These are phyloP conservation scores for Platycheirus rosarum DNA, from an alignment of 2,888 invertebrate species.

Conservation along the genomic window DNA sequence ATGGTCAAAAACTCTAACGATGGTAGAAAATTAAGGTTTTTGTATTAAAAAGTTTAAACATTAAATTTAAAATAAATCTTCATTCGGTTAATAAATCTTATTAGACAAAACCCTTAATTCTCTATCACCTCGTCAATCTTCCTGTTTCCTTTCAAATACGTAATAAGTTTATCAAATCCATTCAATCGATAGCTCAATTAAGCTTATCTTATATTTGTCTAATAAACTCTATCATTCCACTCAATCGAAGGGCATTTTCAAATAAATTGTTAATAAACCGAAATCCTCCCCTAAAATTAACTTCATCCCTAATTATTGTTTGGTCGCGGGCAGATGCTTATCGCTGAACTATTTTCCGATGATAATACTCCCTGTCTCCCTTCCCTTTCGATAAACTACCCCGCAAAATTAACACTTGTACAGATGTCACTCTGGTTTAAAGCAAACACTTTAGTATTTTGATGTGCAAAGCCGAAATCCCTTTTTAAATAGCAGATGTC, in stretches of 20 bases:
- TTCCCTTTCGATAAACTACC: slow-evolving; percentile 10
- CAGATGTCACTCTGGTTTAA: slow-evolving; percentile 66
- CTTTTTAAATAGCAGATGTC: slow-evolving; percentile 70
- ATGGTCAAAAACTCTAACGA: too few species aligned
- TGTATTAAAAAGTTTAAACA: too few species aligned
- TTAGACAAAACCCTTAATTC: too few species aligned
- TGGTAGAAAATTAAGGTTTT: too few species aligned
- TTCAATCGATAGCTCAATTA: slow-evolving; percentile 30
- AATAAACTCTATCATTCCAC: slow-evolving; percentile 59
- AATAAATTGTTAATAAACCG: slow-evolving; percentile 46
- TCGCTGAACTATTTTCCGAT: slow-evolving; percentile 41
- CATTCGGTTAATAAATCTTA: too few species aligned
- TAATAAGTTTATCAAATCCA: neutral
- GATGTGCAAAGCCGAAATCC: slow-evolving; percentile 16
- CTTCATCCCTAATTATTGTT: slow-evolving; percentile 69
- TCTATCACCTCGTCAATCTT: too few species aligned
- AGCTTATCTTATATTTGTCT: slow-evolving; percentile 43
- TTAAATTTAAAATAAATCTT: too few species aligned
- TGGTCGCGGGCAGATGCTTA: slow-evolving; percentile 64
- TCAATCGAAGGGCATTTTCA: slow-evolving; percentile 24
- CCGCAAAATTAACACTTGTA: slow-evolving; percentile 61
- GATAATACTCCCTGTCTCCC: slow-evolving; percentile 17
- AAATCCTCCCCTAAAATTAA: slow-evolving; percentile 57
- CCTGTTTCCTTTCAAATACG: too few species aligned
- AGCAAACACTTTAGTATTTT: slow-evolving; percentile 32